phyloP scores from a whole-genome alignment of 2,797 vertebrate species.

The Hydrophis major region DNA sequence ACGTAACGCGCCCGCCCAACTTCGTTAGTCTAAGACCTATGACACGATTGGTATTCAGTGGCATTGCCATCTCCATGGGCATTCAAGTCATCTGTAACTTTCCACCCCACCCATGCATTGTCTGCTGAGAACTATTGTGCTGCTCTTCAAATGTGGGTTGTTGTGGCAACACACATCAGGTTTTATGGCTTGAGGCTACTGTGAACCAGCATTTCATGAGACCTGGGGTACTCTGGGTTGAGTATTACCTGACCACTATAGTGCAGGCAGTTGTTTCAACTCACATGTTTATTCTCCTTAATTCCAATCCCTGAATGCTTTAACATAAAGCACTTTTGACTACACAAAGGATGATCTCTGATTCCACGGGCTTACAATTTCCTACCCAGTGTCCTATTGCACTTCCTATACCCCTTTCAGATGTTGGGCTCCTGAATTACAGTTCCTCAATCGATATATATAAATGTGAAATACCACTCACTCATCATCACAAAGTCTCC shows the following conservation, averaged over 20 bases:
- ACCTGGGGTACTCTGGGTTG: not conserved
- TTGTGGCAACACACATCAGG: constrained; percentile 1
- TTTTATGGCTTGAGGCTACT: not conserved
- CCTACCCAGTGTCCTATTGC: not conserved
- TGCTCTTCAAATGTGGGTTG: not conserved
- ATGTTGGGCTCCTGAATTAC: not conserved
- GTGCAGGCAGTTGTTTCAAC: not conserved
- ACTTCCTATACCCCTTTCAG: not conserved
- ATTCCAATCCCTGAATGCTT: not conserved
- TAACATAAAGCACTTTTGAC: not conserved
- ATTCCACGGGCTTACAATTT: not conserved
- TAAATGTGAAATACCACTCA: no score
- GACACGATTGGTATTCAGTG: not conserved
- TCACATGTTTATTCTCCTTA: not conserved
- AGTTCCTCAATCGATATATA: not conserved
- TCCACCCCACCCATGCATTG: not conserved
- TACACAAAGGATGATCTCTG: not conserved
- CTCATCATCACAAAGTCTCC: no score
- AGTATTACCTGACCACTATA: not conserved
- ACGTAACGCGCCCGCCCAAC: no score
- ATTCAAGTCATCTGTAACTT: not conserved
- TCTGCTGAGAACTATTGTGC: not conserved
- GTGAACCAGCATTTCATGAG: not conserved
- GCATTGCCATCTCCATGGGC: not conserved
- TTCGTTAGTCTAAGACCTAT: not conserved